Conservation (phyloP, 2,888 invertebrate species). For the Ecliptopera silaceata region DNA sequence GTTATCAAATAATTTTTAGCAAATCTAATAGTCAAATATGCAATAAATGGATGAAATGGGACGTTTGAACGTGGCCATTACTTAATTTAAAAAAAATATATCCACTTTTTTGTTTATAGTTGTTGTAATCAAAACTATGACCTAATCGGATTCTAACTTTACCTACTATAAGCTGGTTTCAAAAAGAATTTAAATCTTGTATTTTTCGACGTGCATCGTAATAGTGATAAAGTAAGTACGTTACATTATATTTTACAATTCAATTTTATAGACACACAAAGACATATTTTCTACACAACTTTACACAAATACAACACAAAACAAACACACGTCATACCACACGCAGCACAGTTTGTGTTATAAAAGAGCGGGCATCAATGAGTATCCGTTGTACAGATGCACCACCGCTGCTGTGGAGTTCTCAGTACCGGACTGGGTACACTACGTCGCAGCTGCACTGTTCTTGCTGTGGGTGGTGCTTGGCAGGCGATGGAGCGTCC, state of each 20-base stretch:
- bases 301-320: conserved; percentile 20
- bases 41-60: too few relatives aligned
- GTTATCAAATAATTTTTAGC: too few relatives aligned
- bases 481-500: conserved; percentile 64
- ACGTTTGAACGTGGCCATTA: too few relatives aligned
- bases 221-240: conserved; percentile 1
- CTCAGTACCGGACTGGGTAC: conserved; percentile 74
- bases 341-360: conserved; percentile 40
- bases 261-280: neutral
- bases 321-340: conserved; percentile 48
- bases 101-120: too few relatives aligned
- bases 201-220: too few relatives aligned
- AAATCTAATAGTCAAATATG: too few relatives aligned
- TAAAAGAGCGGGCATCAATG: conserved; percentile 29
- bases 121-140: too few relatives aligned
- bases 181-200: too few relatives aligned
- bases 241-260: neutral
- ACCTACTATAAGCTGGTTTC: too few relatives aligned
- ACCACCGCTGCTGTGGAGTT: conserved; percentile 77
- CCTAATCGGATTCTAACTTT: too few relatives aligned
- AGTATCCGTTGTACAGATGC: conserved; percentile 63
- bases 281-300: neutral
- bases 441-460: conserved; percentile 69
- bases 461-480: conserved; percentile 72
- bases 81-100: too few relatives aligned